A percentile compares a stretch with the other conserved stretches of the same genome.
These are phyloP conservation scores for Frankliniella fusca DNA, from an alignment of 2,888 invertebrate species.

Conservation along the genomic window DNA sequence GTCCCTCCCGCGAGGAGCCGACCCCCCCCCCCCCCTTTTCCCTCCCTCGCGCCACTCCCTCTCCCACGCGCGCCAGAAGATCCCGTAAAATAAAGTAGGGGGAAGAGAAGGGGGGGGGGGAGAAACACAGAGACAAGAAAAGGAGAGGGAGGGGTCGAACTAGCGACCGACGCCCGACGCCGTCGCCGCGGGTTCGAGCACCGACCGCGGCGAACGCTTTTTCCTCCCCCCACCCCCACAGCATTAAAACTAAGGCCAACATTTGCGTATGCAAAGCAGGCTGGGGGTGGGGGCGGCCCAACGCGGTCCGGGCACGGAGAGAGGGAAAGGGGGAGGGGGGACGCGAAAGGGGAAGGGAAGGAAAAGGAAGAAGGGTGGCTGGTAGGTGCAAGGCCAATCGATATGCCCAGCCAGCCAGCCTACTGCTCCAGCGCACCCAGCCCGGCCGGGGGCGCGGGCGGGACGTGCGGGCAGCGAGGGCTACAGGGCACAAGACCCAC, in stretches of 20 bases:
- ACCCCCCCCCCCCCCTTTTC: too few species aligned
- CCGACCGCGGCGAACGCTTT: not conserved
- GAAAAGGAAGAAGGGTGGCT: not conserved
- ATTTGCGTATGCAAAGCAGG: slow-evolving; percentile 24
- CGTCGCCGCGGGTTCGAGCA: too few species aligned
- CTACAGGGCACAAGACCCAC: not conserved
- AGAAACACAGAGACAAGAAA: too few species aligned
- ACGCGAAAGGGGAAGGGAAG: slow-evolving; percentile 2
- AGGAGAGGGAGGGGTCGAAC: too few species aligned
- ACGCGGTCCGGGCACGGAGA: not conserved
- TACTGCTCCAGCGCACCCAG: not conserved
- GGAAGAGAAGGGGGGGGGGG: too few species aligned
- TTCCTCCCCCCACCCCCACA: slow-evolving; percentile 30
- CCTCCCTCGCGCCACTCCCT: too few species aligned
- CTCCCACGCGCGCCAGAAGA: too few species aligned
- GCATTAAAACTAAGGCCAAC: slow-evolving; percentile 31
- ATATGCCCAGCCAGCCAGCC: not conserved
- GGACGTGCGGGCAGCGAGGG: not conserved
- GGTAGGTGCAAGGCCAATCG: slow-evolving; percentile 14
- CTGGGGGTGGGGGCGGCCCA: not conserved
- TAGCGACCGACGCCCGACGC: too few species aligned
- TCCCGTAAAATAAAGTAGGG: too few species aligned
- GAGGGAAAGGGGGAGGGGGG: not conserved
- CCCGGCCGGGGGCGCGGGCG: not conserved
- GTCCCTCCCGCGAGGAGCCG: too few species aligned